These are phyloP conservation scores for Blera fallax DNA, from an alignment of 2,888 invertebrate genomes.

Conservation along the genomic window DNA sequence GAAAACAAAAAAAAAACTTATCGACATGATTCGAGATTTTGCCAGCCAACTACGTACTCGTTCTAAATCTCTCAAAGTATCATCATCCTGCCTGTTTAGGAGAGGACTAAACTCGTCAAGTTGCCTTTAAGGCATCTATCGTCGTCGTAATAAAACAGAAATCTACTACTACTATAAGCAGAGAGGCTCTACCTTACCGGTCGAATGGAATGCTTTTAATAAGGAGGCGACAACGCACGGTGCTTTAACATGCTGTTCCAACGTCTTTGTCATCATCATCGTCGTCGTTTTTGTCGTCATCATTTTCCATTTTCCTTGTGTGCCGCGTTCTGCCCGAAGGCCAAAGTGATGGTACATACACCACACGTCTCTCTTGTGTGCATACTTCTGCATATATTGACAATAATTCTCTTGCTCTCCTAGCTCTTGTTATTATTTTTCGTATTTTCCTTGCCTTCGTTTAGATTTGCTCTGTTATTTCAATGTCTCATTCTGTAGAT, in stretches of 20 bases:
- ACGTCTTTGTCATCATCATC: slow-evolving; percentile 47
- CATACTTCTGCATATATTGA: slow-evolving; percentile 69
- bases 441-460: slow-evolving; percentile 20
- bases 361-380: slow-evolving; percentile 29
- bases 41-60: background rate
- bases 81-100: slow-evolving; percentile 31
- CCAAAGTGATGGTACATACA: slow-evolving; percentile 48
- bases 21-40: background rate
- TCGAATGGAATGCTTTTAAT: slow-evolving; percentile 59
- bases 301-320: slow-evolving; percentile 26
- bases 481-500: slow-evolving; percentile 40
- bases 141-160: slow-evolving; percentile 20
- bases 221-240: slow-evolving; percentile 37
- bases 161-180: slow-evolving; percentile 23
- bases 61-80: background rate
- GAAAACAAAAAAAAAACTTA: background rate
- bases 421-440: slow-evolving; percentile 41
- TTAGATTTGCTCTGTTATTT: slow-evolving; percentile 52
- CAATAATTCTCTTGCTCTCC: slow-evolving; percentile 56
- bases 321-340: slow-evolving; percentile 46
- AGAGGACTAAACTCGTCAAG: slow-evolving; percentile 52
- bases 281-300: slow-evolving; percentile 20
- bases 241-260: slow-evolving; percentile 47
- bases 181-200: slow-evolving; percentile 26
- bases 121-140: slow-evolving; percentile 53